Conservation (phyloP, 2,797 vertebrate species). For the Peromyscus nudipes region DNA sequence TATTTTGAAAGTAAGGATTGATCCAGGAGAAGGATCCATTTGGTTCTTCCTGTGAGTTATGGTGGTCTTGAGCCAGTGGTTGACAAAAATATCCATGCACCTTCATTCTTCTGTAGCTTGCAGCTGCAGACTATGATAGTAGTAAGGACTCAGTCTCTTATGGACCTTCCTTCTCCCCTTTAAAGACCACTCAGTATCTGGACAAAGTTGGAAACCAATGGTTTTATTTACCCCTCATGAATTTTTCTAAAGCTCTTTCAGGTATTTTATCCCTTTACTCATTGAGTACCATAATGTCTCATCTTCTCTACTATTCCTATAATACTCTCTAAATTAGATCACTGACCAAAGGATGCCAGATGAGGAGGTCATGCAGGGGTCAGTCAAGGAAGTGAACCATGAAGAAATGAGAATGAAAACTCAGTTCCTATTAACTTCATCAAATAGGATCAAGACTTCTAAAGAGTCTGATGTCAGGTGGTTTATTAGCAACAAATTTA, state of each 20-base stretch:
- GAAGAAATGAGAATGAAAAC: neutral
- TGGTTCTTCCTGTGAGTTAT: neutral
- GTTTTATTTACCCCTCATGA: neutral
- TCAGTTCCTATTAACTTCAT: neutral
- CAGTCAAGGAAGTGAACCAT: neutral
- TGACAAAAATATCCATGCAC: neutral
- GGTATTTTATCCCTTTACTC: neutral
- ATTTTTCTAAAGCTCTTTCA: conserved; percentile 15
- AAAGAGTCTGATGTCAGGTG: neutral
- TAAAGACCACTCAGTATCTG: neutral
- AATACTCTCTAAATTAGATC: neutral
- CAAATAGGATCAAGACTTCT: too few relatives aligned
- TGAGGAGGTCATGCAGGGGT: neutral
- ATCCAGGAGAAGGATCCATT: neutral
- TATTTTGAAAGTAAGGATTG: neutral
- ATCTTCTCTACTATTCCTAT: neutral
- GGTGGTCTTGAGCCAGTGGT: neutral
- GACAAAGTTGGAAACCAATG: neutral
- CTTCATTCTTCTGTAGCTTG: neutral
- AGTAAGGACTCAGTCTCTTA: neutral
- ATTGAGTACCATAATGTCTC: neutral
- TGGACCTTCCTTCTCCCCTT: neutral
- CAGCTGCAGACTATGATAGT: neutral
- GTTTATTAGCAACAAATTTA: neutral
- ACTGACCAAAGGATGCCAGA: neutral